These are phyloP conservation scores for Synergus laeviventris DNA, from an alignment of 2,888 invertebrate species.

Conservation along the genomic window DNA sequence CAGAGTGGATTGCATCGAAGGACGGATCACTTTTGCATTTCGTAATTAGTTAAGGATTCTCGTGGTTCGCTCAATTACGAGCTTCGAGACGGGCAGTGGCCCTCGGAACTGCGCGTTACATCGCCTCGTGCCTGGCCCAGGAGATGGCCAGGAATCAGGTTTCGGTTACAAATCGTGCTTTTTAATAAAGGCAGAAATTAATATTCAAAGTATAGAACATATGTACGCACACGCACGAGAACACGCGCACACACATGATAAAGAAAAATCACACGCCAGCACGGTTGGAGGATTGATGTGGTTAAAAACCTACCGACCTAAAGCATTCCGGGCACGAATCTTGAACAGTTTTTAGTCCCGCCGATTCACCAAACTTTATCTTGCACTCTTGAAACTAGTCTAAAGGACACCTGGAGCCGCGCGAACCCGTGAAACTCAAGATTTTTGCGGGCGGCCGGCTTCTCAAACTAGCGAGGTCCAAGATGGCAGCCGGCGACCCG, in stretches of 20 bases:
- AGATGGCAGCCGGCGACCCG: conserved; percentile 88
- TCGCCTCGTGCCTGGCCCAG: not conserved
- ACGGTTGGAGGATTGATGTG: conserved; percentile 61
- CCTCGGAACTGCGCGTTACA: conserved; percentile 31
- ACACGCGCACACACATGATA: conserved; percentile 65
- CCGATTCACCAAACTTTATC: conserved; percentile 58
- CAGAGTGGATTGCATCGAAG: not conserved
- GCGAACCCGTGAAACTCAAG: conserved; percentile 69
- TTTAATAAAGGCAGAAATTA: conserved; percentile 23
- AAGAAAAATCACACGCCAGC: conserved; percentile 67
- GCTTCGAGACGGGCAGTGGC: conserved; percentile 35
- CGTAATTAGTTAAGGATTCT: conserved; percentile 23
- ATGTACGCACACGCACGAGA: conserved; percentile 58
- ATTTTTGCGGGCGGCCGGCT: conserved; percentile 81
- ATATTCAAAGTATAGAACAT: conserved; percentile 43
- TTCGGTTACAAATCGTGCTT: conserved; percentile 11
- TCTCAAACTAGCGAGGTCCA: conserved; percentile 85
- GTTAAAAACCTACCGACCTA: conserved; percentile 77
- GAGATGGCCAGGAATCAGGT: conserved; percentile 11
- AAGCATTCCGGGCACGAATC: conserved; percentile 83
- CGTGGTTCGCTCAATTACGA: conserved; percentile 4
- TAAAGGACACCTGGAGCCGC: conserved; percentile 64
- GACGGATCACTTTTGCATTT: conserved; percentile 6
- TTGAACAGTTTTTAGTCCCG: conserved; percentile 71
- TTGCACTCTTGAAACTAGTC: conserved; percentile 60